Evolutionary conservation across 1,140 invertebrate species (phyloP), one percentile per base, ranked within the genome.

Genomic region (Ladona fulva): DNA sequence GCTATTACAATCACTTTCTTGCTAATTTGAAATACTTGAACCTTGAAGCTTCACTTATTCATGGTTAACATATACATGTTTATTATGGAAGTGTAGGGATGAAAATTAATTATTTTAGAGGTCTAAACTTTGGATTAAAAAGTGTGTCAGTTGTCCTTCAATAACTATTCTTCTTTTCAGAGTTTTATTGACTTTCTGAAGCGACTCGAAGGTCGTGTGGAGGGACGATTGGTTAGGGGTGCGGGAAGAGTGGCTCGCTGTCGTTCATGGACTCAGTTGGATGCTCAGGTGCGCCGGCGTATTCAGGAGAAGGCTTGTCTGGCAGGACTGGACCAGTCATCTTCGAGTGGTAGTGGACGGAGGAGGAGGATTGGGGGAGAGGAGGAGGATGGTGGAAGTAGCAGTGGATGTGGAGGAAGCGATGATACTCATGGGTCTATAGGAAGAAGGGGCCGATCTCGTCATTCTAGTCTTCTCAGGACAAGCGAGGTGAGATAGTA

Each of bases 201-300:
- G 3, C 85, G 86, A 75, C 84, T 88, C 42, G 83, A 85, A 74
- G 84, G 83, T 8, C 86, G 87, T 25, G 87, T 91, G 8, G 90
- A 91, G 81, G 89, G 90, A 78, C 89, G 89, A 80, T 82, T 92
- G 19, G 87, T 90, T 10, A 82, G 88, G 19, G 89, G 91, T 78
- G 90, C 90, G 24, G 85, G 89, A 6, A 84, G 89, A 37, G 89
- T 90, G 0, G 89, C 89, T 59, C 86, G 90, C 37, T 89, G 89
- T 1, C 87, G 87, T 0, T 87, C 89, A 0, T 92, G 91, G 91
- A 83, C 88, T 0, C 87, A 89, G 80, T 88, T 92, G 86, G 90
- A 91, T 79, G 82, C 89, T 29, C 87, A 89, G 25, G 82, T 90
- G 22, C 85, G 89, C 42, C 86, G 87, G 78, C 87, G 87, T 80